A percentile compares a stretch with the other conserved stretches of the same genome.
phyloP scores from a whole-genome alignment of 2,888 invertebrate genomes.

The Andrena fulva region DNA sequence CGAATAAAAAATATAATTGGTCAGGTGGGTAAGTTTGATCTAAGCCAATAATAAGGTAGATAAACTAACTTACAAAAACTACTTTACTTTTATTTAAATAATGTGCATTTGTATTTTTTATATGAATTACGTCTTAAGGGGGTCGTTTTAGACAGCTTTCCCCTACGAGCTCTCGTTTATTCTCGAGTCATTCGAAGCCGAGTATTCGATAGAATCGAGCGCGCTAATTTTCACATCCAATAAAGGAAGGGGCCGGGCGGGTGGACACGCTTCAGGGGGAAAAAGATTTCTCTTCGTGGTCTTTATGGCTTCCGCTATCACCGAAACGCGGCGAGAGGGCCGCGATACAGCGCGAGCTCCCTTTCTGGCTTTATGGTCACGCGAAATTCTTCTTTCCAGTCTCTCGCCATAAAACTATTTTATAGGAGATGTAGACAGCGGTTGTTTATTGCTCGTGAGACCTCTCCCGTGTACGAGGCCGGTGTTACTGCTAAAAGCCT shows the following conservation, averaged over 20 bases:
- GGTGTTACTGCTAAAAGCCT: constrained; percentile 81
- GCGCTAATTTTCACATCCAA: constrained; percentile 61
- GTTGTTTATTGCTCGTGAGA: constrained; percentile 74
- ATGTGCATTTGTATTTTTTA: no score
- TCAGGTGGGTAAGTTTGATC: no score
- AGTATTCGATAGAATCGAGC: constrained; percentile 2
- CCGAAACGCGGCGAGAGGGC: constrained; percentile 57
- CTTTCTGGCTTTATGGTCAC: constrained; percentile 79
- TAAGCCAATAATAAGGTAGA: no score
- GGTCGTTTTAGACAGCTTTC: no score
- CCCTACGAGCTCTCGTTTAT: no score
- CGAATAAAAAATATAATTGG: no score
- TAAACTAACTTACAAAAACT: no score
- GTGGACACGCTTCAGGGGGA: constrained; percentile 4
- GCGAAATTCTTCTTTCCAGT: constrained; percentile 81
- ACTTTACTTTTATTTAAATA: no score
- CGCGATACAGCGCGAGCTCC: constrained; percentile 69
- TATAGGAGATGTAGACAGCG: constrained; percentile 81
- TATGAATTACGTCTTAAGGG: no score
- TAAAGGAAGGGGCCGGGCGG: constrained; percentile 25
- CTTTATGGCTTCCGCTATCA: constrained; percentile 72
- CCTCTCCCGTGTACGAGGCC: constrained; percentile 74
- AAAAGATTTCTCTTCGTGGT: constrained; percentile 28
- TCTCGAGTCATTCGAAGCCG: background rate
- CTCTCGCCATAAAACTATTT: constrained; percentile 83